These are phyloP conservation scores for Clarias macrocephalus DNA, from an alignment of 2,113 vertebrate genomes.

Conservation along the genomic window DNA sequence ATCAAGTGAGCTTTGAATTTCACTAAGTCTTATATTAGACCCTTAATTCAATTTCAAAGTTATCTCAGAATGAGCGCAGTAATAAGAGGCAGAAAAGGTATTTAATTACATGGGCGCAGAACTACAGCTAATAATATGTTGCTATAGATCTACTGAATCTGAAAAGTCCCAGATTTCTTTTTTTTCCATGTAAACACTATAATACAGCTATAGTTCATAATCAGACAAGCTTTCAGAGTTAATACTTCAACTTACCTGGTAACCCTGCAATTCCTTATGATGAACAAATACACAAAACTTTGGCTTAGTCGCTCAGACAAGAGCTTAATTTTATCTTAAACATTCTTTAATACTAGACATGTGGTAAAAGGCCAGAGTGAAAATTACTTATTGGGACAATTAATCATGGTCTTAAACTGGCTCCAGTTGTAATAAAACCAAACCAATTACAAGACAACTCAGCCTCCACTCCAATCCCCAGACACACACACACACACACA, in stretches of 20 bases:
- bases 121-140: conserved; percentile 30
- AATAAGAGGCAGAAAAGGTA: conserved; percentile 49
- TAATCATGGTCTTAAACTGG: conserved; percentile 53
- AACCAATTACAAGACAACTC: conserved; percentile 53
- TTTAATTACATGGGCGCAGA: conserved; percentile 28
- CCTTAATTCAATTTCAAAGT: conserved; percentile 50
- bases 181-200: neutral
- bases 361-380: conserved; percentile 37
- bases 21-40: conserved; percentile 35
- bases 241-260: conserved; percentile 16
- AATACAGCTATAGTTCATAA: conserved; percentile 8
- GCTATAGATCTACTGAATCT: neutral
- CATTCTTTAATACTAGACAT: conserved; percentile 33
- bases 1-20: conserved; percentile 42
- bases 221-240: neutral
- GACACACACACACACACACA: conserved; percentile 36
- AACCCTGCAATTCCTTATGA: neutral
- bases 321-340: conserved; percentile 37
- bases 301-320: conserved; percentile 27
- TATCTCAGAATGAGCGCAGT: conserved; percentile 41
- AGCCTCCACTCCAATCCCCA: neutral
- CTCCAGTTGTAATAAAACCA: conserved; percentile 55
- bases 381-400: conserved; percentile 54
- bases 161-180: conserved; percentile 33
- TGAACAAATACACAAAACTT: neutral